Evolutionary conservation across 2,888 invertebrate species (phyloP).

Genomic region (Drosophila kambysellisi): DNA sequence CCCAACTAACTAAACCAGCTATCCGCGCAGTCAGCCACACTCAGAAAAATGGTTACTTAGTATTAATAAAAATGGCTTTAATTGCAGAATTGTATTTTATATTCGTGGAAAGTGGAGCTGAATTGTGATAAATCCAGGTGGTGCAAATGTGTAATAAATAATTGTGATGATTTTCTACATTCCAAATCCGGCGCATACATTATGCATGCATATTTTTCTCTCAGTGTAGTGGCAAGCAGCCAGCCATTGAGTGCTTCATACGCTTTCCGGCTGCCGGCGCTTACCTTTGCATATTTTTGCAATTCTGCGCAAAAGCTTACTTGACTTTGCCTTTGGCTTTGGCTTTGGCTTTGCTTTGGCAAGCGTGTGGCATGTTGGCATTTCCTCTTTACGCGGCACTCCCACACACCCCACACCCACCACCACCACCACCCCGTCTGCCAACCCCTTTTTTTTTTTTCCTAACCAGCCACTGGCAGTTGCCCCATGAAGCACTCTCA

Average conservation of each 20-base stretch:
- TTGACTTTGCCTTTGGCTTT: conserved; percentile 56
- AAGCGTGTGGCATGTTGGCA: conserved; percentile 56
- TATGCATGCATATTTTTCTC: neutral
- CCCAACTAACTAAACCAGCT: neutral
- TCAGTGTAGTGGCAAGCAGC: conserved; percentile 1
- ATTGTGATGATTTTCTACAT: conserved; percentile 1
- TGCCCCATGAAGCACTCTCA: conserved; percentile 9
- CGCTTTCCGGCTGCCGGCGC: conserved; percentile 35
- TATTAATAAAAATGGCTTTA: neutral
- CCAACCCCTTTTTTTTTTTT: too few species aligned
- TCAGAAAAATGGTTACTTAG: neutral
- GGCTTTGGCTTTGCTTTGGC: conserved; percentile 40
- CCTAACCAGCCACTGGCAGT: neutral
- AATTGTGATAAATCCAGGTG: neutral
- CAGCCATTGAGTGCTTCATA: conserved; percentile 32
- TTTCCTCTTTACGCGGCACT: conserved; percentile 43
- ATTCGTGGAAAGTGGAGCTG: neutral
- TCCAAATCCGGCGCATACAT: neutral
- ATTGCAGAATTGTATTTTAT: neutral
- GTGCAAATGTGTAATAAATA: neutral
- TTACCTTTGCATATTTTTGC: conserved; percentile 82
- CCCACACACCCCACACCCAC: neutral
- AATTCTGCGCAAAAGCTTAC: conserved; percentile 80
- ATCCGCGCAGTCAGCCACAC: neutral
- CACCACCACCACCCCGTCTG: neutral